phyloP scores from a whole-genome alignment of 2,888 invertebrate species.

The Lepetodrilus schrolli region DNA sequence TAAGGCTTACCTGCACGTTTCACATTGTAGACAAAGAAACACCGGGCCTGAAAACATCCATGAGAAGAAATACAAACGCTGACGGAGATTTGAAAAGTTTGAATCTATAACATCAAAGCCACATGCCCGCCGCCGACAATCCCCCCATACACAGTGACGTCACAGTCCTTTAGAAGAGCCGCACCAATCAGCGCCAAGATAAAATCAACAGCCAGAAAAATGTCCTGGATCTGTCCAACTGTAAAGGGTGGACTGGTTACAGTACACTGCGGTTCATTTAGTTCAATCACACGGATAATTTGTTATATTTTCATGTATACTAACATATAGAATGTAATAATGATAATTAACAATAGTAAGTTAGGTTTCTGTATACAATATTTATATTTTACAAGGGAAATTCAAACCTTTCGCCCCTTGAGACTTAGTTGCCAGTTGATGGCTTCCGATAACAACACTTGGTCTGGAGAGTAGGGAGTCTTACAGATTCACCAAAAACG shows the following conservation, averaged over 20 bases:
- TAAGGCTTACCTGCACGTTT: background rate
- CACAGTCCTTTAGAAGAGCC: slow-evolving; percentile 67
- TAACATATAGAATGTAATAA: no score
- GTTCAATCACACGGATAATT: no score
- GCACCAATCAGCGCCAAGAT: slow-evolving; percentile 69
- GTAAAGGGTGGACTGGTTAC: slow-evolving; percentile 28
- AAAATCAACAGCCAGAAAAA: slow-evolving; percentile 70
- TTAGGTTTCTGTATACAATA: background rate
- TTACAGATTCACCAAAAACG: slow-evolving; percentile 51
- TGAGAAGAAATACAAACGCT: slow-evolving; percentile 37
- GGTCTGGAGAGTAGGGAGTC: slow-evolving; percentile 61
- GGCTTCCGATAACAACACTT: slow-evolving; percentile 59
- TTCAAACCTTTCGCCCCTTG: background rate
- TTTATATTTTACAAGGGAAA: background rate
- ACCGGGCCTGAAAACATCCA: slow-evolving; percentile 24
- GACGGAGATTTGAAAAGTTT: slow-evolving; percentile 60
- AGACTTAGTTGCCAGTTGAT: slow-evolving; percentile 37
- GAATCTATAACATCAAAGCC: slow-evolving; percentile 70
- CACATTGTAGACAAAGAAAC: slow-evolving; percentile 20
- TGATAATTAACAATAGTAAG: background rate
- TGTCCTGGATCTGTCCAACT: slow-evolving; percentile 55
- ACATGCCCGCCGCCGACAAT: slow-evolving; percentile 71
- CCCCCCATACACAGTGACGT: slow-evolving; percentile 69
- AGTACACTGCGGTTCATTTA: no score
- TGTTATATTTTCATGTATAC: no score